These are phyloP conservation scores for Gorsachius magnificus DNA, from an alignment of 2,797 vertebrate genomes.

Conservation along the genomic window DNA sequence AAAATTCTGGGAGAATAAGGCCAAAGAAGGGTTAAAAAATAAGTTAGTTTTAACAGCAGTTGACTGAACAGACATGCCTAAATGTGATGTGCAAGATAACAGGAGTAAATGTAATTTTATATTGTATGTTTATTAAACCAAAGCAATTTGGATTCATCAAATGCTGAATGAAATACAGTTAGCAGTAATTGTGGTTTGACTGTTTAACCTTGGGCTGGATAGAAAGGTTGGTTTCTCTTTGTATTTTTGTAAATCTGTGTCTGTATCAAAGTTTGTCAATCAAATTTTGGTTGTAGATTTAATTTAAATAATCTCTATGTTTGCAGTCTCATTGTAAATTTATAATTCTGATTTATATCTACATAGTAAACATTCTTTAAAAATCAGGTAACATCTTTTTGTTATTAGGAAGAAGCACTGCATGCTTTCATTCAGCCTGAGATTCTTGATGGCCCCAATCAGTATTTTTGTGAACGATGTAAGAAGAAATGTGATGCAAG, in stretches of 20 bases:
- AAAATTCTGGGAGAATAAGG: not conserved
- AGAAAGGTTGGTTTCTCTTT: not conserved
- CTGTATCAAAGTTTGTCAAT: not conserved
- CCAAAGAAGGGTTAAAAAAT: not conserved
- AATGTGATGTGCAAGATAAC: constrained; percentile 56
- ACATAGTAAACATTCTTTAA: not conserved
- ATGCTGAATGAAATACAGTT: constrained; percentile 2
- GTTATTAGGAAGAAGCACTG: constrained; percentile 92
- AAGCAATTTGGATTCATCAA: not conserved
- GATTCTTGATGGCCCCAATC: constrained; percentile 96
- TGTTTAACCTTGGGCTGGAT: constrained; percentile 16
- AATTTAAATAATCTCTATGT: not conserved
- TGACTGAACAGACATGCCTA: not conserved
- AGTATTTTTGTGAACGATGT: constrained; percentile 98
- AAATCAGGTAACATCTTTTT: constrained; percentile 20
- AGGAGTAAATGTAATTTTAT: not conserved
- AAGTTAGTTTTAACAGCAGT: not conserved
- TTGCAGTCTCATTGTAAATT: not conserved
- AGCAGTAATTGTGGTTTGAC: not conserved
- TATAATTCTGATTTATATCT: not conserved
- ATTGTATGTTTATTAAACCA: not conserved
- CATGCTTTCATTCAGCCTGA: constrained; percentile 98
- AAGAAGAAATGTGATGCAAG: constrained; percentile 99
- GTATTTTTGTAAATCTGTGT: not conserved
- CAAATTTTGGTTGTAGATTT: not conserved